A percentile compares a stretch with the other conserved stretches of the same genome.
These are phyloP conservation scores for Pseudocheirus occidentalis DNA, from an alignment of 2,797 vertebrate genomes.

Conservation along the genomic window DNA sequence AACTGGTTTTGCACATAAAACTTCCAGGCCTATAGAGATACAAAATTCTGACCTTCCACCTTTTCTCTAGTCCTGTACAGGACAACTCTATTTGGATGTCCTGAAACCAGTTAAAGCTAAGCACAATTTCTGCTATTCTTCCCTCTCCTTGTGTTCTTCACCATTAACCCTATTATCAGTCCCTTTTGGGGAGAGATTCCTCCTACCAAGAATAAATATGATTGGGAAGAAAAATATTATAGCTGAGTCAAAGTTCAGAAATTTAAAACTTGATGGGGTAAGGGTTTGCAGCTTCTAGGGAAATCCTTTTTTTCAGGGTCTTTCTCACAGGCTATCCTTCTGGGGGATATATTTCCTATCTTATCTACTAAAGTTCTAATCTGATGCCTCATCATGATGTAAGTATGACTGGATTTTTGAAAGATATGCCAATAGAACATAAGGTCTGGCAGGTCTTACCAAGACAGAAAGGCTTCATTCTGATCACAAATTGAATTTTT, in stretches of 20 bases:
- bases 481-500: neutral
- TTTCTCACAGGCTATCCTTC: neutral
- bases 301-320: neutral
- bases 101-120: slow-evolving; percentile 1
- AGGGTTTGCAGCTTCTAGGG: slow-evolving; percentile 2
- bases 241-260: neutral
- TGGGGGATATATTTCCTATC: neutral
- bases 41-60: neutral
- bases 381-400: neutral
- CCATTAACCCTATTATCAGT: neutral
- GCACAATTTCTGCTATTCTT: neutral
- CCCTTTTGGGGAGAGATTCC: neutral
- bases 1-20: neutral
- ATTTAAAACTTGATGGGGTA: neutral
- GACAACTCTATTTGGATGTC: neutral
- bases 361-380: neutral
- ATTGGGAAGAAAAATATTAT: neutral
- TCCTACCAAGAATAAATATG: neutral
- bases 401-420: neutral
- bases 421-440: neutral
- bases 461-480: neutral
- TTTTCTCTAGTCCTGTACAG: neutral
- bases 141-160: neutral
- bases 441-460: neutral
- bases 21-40: neutral